phyloP scores from a whole-genome alignment of 2,797 vertebrate genomes.

The Sparidentex hasta region DNA sequence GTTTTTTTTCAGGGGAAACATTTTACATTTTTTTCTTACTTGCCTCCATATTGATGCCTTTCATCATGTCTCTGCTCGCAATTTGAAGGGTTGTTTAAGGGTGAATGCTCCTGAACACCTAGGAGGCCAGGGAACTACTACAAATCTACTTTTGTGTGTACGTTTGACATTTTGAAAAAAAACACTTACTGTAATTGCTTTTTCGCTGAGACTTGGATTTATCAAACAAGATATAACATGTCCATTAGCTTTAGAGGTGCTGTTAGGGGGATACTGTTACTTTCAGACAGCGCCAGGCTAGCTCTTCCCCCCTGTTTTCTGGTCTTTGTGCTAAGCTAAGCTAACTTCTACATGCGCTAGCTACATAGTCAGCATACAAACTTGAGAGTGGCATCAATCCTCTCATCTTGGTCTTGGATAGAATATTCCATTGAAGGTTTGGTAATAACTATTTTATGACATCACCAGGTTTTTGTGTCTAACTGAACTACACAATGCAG shows the following conservation, averaged over 20 bases:
- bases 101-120: not conserved
- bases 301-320: not conserved
- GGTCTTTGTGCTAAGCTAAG: not conserved
- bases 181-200: not conserved
- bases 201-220: slow-evolving; percentile 9
- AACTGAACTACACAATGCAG: not conserved
- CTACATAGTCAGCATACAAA: no score
- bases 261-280: not conserved
- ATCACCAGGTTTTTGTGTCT: no score
- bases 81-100: slow-evolving; percentile 1
- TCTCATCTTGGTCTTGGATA: no score
- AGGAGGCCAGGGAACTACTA: not conserved
- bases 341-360: not conserved
- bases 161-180: not conserved
- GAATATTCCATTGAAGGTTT: no score
- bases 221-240: not conserved
- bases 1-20: not conserved
- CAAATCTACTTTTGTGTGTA: not conserved
- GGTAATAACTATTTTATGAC: not conserved
- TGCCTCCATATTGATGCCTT: not conserved
- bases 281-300: not conserved
- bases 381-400: not conserved
- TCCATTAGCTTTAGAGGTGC: not conserved
- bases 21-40: not conserved
- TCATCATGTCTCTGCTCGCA: not conserved